These are phyloP conservation scores for Pseudomyrmex dendroicus DNA, from an alignment of 1,140 invertebrate species.

Conservation along the genomic window DNA sequence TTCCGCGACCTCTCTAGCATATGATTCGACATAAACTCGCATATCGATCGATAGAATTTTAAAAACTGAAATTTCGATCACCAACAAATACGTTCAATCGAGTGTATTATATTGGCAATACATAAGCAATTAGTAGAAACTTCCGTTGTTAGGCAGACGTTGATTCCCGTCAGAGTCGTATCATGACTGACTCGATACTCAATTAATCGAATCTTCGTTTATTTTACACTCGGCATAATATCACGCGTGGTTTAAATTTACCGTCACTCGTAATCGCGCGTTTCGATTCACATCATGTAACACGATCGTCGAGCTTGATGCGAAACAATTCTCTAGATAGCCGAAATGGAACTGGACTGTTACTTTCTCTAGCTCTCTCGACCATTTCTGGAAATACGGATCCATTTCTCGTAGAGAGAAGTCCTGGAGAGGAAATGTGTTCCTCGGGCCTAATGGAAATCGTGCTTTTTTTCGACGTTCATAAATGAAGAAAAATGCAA, in stretches of 20 bases:
- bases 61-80: not conserved
- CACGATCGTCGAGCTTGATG: not conserved
- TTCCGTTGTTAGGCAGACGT: not conserved
- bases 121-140: not conserved
- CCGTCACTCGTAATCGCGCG: not conserved
- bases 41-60: not conserved
- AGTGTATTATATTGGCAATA: no score
- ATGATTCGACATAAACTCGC: conserved; percentile 19
- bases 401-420: no score
- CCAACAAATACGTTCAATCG: no score
- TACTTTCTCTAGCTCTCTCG: not conserved
- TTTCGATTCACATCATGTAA: not conserved
- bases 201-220: not conserved
- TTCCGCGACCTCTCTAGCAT: not conserved
- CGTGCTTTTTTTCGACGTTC: not conserved
- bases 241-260: not conserved
- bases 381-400: not conserved
- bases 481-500: not conserved
- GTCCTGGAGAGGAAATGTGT: no score
- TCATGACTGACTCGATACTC: not conserved
- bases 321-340: not conserved
- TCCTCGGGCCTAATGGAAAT: not conserved
- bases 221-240: not conserved
- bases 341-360: not conserved
- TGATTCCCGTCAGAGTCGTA: not conserved